Evolutionary conservation across 2,797 vertebrate species (phyloP).

Genomic region (Anguilla pacifica): DNA sequence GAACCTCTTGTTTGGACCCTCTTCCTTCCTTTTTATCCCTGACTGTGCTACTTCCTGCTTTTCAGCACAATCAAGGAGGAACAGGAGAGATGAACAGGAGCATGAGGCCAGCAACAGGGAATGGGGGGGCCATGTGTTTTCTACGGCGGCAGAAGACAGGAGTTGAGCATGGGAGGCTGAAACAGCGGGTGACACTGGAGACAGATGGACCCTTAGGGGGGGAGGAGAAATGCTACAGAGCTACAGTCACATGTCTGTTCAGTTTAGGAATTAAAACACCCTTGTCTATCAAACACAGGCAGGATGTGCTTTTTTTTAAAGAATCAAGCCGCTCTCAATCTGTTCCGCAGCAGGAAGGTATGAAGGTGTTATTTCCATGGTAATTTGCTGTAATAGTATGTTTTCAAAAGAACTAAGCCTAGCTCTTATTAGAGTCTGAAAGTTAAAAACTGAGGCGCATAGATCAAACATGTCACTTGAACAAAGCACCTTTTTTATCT

Average conservation of each 20-base stretch:
- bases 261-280: constrained; percentile 1
- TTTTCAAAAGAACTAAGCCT: neutral
- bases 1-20: constrained; percentile 52
- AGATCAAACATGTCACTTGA: neutral
- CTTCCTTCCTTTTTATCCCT: constrained; percentile 47
- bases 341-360: constrained; percentile 12
- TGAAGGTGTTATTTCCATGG: neutral
- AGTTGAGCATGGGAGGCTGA: neutral
- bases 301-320: neutral
- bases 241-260: neutral
- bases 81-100: constrained; percentile 13
- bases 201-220: constrained; percentile 25
- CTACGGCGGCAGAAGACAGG: neutral
- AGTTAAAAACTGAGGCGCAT: neutral
- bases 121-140: neutral
- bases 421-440: neutral
- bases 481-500: neutral
- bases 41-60: constrained; percentile 10
- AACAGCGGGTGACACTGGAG: constrained; percentile 17
- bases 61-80: neutral
- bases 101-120: neutral
- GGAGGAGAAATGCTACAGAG: neutral
- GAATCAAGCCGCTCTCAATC: neutral
- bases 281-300: neutral
- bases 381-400: neutral